Evolutionary conservation across 2,888 invertebrate species (phyloP).

Genomic region (Cheilosia vernalis): DNA sequence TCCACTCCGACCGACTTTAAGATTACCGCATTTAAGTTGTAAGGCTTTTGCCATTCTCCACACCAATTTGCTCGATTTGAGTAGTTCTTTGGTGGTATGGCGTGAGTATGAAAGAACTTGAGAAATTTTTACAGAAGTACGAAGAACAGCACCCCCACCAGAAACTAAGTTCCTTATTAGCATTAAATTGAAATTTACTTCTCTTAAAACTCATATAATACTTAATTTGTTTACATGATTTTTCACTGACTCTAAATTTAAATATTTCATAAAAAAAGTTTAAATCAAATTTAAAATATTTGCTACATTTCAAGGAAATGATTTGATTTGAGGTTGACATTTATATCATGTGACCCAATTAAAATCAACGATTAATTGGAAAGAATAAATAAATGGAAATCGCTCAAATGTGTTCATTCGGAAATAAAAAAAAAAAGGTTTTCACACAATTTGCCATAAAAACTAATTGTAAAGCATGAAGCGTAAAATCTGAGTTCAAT

Average conservation of each 20-base stretch:
- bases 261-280: background rate
- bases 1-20: too few relatives aligned
- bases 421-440: background rate
- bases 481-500: background rate
- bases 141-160: too few relatives aligned
- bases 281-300: background rate
- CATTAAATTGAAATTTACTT: too few relatives aligned
- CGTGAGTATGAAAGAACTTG: too few relatives aligned
- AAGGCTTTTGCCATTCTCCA: too few relatives aligned
- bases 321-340: slow-evolving; percentile 3
- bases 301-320: background rate
- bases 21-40: too few relatives aligned
- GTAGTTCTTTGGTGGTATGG: too few relatives aligned
- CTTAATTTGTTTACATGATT: too few relatives aligned
- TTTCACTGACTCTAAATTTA: background rate
- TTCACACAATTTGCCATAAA: background rate
- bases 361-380: slow-evolving; percentile 8
- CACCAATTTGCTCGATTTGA: too few relatives aligned
- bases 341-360: slow-evolving; percentile 6
- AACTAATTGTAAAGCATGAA: background rate
- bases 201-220: too few relatives aligned
- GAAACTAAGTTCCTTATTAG: too few relatives aligned
- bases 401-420: background rate
- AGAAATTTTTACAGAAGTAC: too few relatives aligned
- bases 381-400: background rate